Percentiles rank a stretch among this genome's conserved stretches.
phyloP scores from a whole-genome alignment of 2,888 invertebrate genomes.

The Thysanoteuthis rhombus region DNA sequence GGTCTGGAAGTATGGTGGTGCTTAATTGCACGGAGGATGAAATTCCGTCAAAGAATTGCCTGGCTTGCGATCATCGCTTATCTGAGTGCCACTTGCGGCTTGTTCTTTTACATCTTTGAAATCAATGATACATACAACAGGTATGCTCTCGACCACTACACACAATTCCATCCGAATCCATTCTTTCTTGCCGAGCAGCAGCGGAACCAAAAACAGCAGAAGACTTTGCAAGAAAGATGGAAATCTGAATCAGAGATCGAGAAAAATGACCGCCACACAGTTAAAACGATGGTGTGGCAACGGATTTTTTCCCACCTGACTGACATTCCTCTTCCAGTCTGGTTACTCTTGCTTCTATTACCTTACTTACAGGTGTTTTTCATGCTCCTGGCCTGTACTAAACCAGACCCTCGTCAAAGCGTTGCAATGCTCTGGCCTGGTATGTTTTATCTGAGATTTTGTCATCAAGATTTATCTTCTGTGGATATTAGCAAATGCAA shows the following conservation, averaged over 20 bases:
- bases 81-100: conserved; percentile 53
- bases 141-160: conserved; percentile 60
- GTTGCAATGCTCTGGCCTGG: conserved; percentile 62
- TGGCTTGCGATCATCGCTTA: conserved; percentile 57
- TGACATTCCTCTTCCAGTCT: conserved; percentile 57
- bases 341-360: conserved; percentile 53
- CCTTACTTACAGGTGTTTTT: conserved; percentile 61
- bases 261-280: not conserved
- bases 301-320: conserved; percentile 45
- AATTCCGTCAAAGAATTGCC: conserved; percentile 64
- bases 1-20: conserved; percentile 16
- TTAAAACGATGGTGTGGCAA: conserved; percentile 42
- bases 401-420: conserved; percentile 56
- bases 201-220: conserved; percentile 29
- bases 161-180: conserved; percentile 47
- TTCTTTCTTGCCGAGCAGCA: not conserved
- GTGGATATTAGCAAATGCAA: not conserved
- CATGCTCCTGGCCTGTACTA: conserved; percentile 61
- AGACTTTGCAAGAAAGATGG: not conserved
- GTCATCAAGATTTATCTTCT: not conserved
- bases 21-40: conserved; percentile 46
- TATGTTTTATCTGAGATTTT: conserved; percentile 41
- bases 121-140: conserved; percentile 60
- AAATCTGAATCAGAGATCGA: not conserved
- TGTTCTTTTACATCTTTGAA: conserved; percentile 63